A percentile compares a stretch with the other conserved stretches of the same genome.
Evolutionary conservation across 1,140 invertebrate species (phyloP).

Genomic region (Oedothorax gibbosus): DNA sequence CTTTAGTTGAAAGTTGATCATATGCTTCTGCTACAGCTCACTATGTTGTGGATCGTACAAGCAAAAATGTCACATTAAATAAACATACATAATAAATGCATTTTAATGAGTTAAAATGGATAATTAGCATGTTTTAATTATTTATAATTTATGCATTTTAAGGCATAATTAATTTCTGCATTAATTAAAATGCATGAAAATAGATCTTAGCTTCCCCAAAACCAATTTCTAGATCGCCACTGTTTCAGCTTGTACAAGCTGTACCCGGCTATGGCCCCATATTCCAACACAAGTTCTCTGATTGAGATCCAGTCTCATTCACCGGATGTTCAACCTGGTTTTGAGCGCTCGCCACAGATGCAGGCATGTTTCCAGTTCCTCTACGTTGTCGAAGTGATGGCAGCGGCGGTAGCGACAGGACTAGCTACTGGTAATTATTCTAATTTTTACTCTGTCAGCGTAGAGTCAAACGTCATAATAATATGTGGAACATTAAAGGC

Average conservation of each 20-base stretch:
- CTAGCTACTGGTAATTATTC: conserved; percentile 78
- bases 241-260: conserved; percentile 63
- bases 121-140: too few relatives aligned
- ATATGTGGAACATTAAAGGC: too few relatives aligned
- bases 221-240: neutral
- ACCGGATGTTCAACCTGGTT: conserved; percentile 69
- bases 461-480: too few relatives aligned
- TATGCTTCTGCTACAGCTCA: too few relatives aligned
- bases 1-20: too few relatives aligned
- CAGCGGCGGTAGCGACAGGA: conserved; percentile 79
- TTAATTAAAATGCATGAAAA: neutral
- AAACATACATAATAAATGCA: too few relatives aligned
- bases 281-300: conserved; percentile 65
- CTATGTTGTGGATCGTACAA: too few relatives aligned
- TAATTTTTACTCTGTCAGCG: too few relatives aligned
- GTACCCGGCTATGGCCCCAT: conserved; percentile 73
- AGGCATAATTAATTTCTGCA: neutral
- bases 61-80: too few relatives aligned
- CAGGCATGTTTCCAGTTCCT: conserved; percentile 85
- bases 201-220: neutral
- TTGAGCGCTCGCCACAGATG: conserved; percentile 74
- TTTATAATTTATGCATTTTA: neutral
- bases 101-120: too few relatives aligned
- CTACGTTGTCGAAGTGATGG: conserved; percentile 78
- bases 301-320: conserved; percentile 63